Percentiles rank a stretch among this genome's conserved stretches.
Conservation (phyloP, 2,113 vertebrate species). For the Zingel zingel region DNA sequence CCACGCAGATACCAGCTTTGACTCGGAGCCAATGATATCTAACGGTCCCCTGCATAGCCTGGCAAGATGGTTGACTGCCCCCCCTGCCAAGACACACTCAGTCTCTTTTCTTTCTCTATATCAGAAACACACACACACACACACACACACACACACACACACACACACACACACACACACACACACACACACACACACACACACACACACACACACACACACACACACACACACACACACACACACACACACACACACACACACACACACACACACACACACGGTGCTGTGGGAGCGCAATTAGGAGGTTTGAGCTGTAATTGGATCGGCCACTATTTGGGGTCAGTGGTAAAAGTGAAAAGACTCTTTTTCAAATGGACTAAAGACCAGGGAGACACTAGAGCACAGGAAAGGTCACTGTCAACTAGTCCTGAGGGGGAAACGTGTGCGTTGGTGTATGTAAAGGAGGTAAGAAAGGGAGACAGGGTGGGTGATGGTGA, state of each 20-base stretch:
- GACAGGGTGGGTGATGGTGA: neutral
- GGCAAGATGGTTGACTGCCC: slow-evolving; percentile 45
- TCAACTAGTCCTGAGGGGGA: slow-evolving; percentile 35
- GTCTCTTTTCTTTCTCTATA: slow-evolving; percentile 35
- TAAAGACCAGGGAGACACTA: slow-evolving; percentile 52
- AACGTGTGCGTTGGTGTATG: neutral
- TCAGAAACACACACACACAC: slow-evolving; percentile 29
- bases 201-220: too few species aligned
- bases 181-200: slow-evolving; percentile 20
- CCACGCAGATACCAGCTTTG: slow-evolving; percentile 31
- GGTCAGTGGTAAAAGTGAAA: slow-evolving; percentile 74
- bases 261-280: slow-evolving; percentile 25
- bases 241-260: slow-evolving; percentile 14
- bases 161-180: slow-evolving; percentile 5
- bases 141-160: slow-evolving; percentile 38
- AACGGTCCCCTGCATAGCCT: slow-evolving; percentile 37
- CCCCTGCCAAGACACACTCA: slow-evolving; percentile 49
- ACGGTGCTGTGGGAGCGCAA: slow-evolving; percentile 52
- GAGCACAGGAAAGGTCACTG: slow-evolving; percentile 58
- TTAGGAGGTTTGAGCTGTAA: slow-evolving; percentile 67
- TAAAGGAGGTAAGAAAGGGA: slow-evolving; percentile 5
- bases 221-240: too few species aligned
- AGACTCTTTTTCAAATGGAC: slow-evolving; percentile 64
- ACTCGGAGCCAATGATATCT: slow-evolving; percentile 47
- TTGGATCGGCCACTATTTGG: slow-evolving; percentile 72